Evolutionary conservation across 2,888 invertebrate genomes (phyloP).

Genomic region (Eupeodes luniger): DNA sequence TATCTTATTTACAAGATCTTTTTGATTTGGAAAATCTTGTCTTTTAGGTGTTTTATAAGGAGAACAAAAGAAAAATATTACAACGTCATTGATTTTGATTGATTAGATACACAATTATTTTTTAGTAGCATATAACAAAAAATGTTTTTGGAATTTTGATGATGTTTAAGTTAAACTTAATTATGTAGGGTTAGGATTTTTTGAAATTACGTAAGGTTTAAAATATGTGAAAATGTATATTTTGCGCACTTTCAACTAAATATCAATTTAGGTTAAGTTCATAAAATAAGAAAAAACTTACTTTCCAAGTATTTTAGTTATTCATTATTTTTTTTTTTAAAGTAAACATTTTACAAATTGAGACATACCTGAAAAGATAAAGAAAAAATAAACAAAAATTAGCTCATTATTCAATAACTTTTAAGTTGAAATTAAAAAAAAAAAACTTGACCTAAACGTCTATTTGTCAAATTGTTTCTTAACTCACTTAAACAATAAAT

Average conservation of each 20-base stretch:
- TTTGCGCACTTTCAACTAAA: background rate
- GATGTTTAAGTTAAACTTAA: background rate
- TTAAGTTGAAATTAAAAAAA: background rate
- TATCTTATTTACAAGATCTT: constrained; percentile 10
- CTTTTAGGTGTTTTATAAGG: background rate
- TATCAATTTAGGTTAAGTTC: background rate
- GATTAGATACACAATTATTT: constrained; percentile 20
- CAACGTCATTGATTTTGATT: constrained; percentile 20
- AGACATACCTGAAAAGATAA: constrained; percentile 68
- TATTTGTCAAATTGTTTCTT: constrained; percentile 33
- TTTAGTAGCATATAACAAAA: background rate
- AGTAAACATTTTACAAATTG: constrained; percentile 1
- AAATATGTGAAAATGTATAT: background rate
- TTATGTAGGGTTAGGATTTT: background rate
- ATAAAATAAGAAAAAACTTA: constrained; percentile 18
- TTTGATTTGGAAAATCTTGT: constrained; percentile 33
- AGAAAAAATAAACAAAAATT: constrained; percentile 44
- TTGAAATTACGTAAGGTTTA: background rate
- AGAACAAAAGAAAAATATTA: background rate
- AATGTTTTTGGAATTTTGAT: background rate
- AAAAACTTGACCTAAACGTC: constrained; percentile 6
- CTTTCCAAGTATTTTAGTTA: background rate
- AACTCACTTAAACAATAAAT: constrained; percentile 46
- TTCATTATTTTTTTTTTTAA: background rate
- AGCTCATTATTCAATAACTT: constrained; percentile 13